A percentile compares a stretch with the other conserved stretches of the same genome.
These are phyloP conservation scores for Lerema accius DNA, from an alignment of 1,140 invertebrate species.

Conservation along the genomic window DNA sequence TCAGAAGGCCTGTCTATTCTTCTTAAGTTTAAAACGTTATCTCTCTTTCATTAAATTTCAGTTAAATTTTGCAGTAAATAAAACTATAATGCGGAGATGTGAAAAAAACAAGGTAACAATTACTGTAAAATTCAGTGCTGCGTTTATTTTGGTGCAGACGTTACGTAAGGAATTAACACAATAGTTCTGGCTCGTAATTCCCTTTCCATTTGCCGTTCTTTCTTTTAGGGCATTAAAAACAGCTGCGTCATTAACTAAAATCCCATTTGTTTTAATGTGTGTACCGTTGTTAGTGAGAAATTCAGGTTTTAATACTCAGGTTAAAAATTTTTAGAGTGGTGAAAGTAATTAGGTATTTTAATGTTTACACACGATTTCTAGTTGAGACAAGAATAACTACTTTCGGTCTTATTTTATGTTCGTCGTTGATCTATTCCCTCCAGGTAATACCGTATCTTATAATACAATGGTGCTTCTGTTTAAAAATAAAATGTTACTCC, in stretches of 20 bases:
- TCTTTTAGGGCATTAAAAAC: slow-evolving; percentile 34
- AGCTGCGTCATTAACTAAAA: slow-evolving; percentile 32
- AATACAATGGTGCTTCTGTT: too few relatives aligned
- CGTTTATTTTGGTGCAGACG: slow-evolving; percentile 24
- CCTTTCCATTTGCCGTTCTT: slow-evolving; percentile 22
- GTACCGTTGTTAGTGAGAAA: slow-evolving; percentile 16
- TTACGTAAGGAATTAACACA: slow-evolving; percentile 32
- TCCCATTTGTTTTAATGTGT: slow-evolving; percentile 31
- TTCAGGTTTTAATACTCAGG: slow-evolving; percentile 21
- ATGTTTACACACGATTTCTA: not conserved
- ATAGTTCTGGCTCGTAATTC: slow-evolving; percentile 26
- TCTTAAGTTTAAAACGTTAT: too few relatives aligned
- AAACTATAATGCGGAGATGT: too few relatives aligned
- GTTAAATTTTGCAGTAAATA: too few relatives aligned
- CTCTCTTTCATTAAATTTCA: too few relatives aligned
- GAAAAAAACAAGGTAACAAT: slow-evolving; percentile 17
- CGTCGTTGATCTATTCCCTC: too few relatives aligned
- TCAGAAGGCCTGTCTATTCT: too few relatives aligned
- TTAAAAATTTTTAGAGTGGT: slow-evolving; percentile 6
- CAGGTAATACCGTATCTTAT: too few relatives aligned
- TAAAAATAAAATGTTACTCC: too few relatives aligned
- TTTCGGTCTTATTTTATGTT: too few relatives aligned
- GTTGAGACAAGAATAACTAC: too few relatives aligned
- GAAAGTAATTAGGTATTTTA: not conserved
- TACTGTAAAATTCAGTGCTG: slow-evolving; percentile 18